Conservation (phyloP, 92 coral and sea anemone species). For the Porites divaricata region DNA sequence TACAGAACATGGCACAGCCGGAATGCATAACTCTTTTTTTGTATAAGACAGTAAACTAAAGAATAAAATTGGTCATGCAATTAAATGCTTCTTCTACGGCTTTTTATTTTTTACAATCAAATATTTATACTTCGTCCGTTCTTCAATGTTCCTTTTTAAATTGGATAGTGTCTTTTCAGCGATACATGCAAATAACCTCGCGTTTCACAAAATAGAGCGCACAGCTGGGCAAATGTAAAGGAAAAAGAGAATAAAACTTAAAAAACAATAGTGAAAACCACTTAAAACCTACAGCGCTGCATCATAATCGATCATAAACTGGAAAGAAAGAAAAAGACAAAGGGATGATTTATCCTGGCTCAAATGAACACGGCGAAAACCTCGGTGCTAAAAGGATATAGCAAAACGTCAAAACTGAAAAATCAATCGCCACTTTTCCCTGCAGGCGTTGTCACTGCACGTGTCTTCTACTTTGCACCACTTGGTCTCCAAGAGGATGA, state of each 20-base stretch:
- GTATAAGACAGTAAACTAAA: not conserved
- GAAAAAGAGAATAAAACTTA: slow-evolving; percentile 10
- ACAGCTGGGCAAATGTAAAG: slow-evolving; percentile 34
- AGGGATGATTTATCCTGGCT: not conserved
- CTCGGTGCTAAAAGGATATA: not conserved
- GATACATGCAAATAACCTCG: slow-evolving; percentile 25
- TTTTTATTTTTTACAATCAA: not conserved
- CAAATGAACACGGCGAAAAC: not conserved
- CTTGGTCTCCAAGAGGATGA: not conserved
- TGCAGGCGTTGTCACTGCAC: not conserved
- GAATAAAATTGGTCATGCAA: not conserved
- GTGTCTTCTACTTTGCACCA: not conserved
- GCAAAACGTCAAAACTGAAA: not conserved
- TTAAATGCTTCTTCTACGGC: slow-evolving; percentile 12
- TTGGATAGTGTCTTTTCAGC: not conserved
- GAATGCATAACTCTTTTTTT: not conserved
- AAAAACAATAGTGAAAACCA: not conserved
- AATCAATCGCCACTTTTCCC: not conserved
- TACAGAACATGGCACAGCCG: not conserved
- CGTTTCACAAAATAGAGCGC: not conserved
- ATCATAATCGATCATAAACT: not conserved
- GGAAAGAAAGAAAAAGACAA: too few species aligned
- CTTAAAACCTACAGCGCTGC: not conserved
- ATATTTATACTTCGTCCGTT: slow-evolving; percentile 1
- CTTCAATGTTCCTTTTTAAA: slow-evolving; percentile 14